These are phyloP conservation scores for Sinodicranocentrus sp. DNA, from an alignment of 2,888 invertebrate genomes.

Conservation along the genomic window DNA sequence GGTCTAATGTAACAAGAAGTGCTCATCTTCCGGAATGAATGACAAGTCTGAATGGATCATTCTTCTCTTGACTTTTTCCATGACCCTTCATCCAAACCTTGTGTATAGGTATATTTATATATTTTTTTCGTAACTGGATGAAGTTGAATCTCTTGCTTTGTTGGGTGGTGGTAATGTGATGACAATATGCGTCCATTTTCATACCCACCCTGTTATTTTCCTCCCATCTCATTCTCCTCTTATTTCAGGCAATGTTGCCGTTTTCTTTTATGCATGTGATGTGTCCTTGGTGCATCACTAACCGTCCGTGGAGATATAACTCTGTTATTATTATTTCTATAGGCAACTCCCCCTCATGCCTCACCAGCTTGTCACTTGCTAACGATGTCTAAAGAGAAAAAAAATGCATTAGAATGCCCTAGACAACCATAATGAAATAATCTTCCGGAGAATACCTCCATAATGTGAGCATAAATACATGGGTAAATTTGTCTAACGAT, in stretches of 20 bases:
- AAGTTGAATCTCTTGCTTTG: not conserved
- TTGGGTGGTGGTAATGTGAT: slow-evolving; percentile 4
- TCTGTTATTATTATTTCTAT: not conserved
- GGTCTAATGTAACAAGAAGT: not conserved
- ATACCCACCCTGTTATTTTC: not conserved
- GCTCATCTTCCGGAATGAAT: slow-evolving; percentile 57
- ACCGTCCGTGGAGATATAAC: not conserved
- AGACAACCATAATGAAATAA: slow-evolving; percentile 58
- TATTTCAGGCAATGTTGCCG: not conserved
- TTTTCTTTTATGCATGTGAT: slow-evolving; percentile 4
- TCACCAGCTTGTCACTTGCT: not conserved
- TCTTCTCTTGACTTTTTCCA: slow-evolving; percentile 28
- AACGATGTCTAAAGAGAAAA: not conserved
- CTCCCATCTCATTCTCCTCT: not conserved
- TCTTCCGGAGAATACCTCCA: slow-evolving; percentile 21
- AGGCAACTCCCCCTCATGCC: slow-evolving; percentile 8
- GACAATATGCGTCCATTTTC: slow-evolving; percentile 1
- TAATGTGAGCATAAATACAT: slow-evolving; percentile 29
- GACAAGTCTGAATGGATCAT: slow-evolving; percentile 41
- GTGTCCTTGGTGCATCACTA: not conserved
- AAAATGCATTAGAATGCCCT: slow-evolving; percentile 48
- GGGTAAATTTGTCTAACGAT: slow-evolving; percentile 56
- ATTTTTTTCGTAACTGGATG: not conserved
- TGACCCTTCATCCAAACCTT: slow-evolving; percentile 32
- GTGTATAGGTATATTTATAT: not conserved